A percentile compares a stretch with the other conserved stretches of the same genome.
These are phyloP conservation scores for Rhopalosiphum padi DNA, from an alignment of 1,140 invertebrate genomes.

Conservation along the genomic window DNA sequence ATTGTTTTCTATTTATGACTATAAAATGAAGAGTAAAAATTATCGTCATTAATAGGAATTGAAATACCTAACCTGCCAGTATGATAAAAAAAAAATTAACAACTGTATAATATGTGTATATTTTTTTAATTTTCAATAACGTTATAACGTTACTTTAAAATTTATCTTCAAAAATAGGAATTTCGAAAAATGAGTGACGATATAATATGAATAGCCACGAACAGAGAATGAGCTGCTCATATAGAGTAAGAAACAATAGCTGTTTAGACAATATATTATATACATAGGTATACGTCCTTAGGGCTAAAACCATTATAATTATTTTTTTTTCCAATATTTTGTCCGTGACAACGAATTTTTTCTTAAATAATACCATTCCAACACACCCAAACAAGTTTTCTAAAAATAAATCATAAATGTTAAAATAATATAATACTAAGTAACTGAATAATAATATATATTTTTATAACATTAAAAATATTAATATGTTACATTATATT, in stretches of 20 bases:
- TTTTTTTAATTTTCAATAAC: too few relatives aligned
- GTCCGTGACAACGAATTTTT: not conserved
- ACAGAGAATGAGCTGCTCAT: not conserved
- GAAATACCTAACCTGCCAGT: not conserved
- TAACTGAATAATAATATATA: conserved; percentile 1
- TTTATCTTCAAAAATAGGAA: not conserved
- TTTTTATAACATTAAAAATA: not conserved
- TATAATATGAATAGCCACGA: not conserved
- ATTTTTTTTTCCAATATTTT: not conserved
- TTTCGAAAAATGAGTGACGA: not conserved
- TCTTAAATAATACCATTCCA: not conserved
- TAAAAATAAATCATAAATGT: conserved; percentile 15
- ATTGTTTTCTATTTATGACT: not conserved
- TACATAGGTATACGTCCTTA: not conserved
- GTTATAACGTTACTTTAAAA: too few relatives aligned
- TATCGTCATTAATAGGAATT: not conserved
- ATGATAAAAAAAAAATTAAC: not conserved
- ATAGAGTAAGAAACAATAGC: not conserved
- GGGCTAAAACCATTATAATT: conserved; percentile 8
- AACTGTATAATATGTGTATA: not conserved
- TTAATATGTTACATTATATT: not conserved
- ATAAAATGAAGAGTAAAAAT: not conserved
- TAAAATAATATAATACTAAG: not conserved
- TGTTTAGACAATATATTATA: not conserved
- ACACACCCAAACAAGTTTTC: conserved; percentile 3